Conservation (phyloP, 2,888 invertebrate genomes). For the Meiosimyza platycephala region DNA sequence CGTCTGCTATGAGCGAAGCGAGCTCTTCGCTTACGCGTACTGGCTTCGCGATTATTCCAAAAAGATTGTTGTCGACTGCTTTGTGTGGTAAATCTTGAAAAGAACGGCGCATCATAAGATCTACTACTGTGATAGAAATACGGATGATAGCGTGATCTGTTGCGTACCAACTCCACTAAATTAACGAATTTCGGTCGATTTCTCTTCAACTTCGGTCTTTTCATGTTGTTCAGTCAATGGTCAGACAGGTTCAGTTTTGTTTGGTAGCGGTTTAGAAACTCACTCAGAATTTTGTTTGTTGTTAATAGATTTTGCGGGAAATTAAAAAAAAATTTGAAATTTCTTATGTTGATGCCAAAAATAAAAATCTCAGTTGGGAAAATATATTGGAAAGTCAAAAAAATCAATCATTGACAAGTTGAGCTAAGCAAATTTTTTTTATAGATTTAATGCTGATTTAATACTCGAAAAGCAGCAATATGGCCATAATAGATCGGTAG, state of each 20-base stretch:
- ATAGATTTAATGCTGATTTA: too few species aligned
- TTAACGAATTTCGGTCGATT: conserved; percentile 17
- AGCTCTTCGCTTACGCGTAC: neutral
- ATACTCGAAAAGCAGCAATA: too few species aligned
- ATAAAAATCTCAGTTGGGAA: conserved; percentile 3
- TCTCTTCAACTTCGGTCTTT: too few species aligned
- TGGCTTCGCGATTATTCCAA: neutral
- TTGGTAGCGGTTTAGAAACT: too few species aligned
- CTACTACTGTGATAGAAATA: conserved; percentile 9
- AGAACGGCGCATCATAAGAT: neutral
- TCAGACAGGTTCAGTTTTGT: too few species aligned
- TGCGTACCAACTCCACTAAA: conserved; percentile 35
- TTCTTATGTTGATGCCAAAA: conserved; percentile 19
- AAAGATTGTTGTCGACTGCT: neutral
- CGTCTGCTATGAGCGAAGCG: neutral
- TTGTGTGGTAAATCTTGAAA: neutral
- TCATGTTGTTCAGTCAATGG: too few species aligned
- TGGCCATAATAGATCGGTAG: too few species aligned
- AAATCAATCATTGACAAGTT: neutral
- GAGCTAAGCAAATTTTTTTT: neutral
- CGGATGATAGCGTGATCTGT: conserved; percentile 25
- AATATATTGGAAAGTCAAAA: neutral
- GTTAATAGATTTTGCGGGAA: neutral
- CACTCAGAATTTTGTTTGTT: neutral
- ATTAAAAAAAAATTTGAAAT: conserved; percentile 6